Evolutionary conservation across 1,140 invertebrate species (phyloP).

Genomic region (Sycophila sp.): DNA sequence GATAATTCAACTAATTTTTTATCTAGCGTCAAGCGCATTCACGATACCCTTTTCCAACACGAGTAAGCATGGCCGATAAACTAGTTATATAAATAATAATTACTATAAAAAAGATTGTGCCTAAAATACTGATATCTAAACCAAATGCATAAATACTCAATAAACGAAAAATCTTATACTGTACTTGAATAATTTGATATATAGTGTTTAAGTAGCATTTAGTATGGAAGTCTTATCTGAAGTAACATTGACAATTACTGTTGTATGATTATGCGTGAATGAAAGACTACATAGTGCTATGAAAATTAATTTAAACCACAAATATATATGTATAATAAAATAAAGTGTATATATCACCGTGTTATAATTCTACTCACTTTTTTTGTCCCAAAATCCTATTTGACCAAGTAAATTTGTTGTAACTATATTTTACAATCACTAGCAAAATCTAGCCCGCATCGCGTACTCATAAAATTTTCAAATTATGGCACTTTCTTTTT

Average conservation of each 20-base stretch:
- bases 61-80: constrained; percentile 15
- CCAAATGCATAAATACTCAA: constrained; percentile 19
- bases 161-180: constrained; percentile 1
- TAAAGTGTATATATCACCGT: constrained; percentile 35
- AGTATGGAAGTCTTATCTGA: constrained; percentile 6
- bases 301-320: constrained; percentile 7
- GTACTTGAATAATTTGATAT: constrained; percentile 12
- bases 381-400: too few species aligned
- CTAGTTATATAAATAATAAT: constrained; percentile 28
- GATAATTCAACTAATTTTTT: too few species aligned
- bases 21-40: neutral
- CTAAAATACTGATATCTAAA: constrained; percentile 43
- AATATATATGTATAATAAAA: constrained; percentile 28
- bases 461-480: too few species aligned
- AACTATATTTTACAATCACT: too few species aligned
- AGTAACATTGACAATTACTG: constrained; percentile 25
- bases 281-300: neutral
- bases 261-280: constrained; percentile 10
- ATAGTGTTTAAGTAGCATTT: constrained; percentile 13
- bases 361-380: neutral
- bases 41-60: neutral
- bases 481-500: too few species aligned
- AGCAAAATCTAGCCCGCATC: too few species aligned
- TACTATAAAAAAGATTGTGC: constrained; percentile 47
- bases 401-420: too few species aligned